Conservation (phyloP, 2,797 vertebrate genomes). For the Potorous gilbertii region DNA sequence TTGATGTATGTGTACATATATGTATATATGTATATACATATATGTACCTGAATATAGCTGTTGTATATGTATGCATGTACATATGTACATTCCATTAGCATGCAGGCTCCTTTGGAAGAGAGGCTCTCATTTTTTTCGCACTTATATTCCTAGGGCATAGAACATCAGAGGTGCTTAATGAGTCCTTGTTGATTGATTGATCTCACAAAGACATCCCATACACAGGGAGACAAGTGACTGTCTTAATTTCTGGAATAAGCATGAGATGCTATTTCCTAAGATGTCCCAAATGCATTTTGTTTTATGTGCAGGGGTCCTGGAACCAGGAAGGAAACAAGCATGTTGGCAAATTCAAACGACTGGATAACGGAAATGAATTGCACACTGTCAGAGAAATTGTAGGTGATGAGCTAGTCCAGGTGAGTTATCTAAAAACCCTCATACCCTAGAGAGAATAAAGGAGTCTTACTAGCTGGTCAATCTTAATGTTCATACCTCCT, state of each 20-base stretch:
- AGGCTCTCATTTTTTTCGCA: not conserved
- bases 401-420: conserved; percentile 92
- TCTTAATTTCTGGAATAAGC: not conserved
- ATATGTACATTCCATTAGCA: not conserved
- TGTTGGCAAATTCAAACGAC: conserved; percentile 89
- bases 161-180: not conserved
- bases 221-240: not conserved
- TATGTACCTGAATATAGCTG: too few relatives aligned
- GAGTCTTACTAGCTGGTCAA: not conserved
- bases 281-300: not conserved
- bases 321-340: conserved; percentile 86
- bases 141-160: not conserved
- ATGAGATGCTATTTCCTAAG: not conserved
- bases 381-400: conserved; percentile 85
- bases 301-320: conserved; percentile 90
- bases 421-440: conserved; percentile 74
- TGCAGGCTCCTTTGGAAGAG: not conserved
- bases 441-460: not conserved
- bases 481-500: not conserved
- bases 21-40: too few relatives aligned
- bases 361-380: conserved; percentile 93
- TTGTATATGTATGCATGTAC: too few relatives aligned
- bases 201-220: not conserved
- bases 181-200: not conserved
- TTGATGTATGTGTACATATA: not conserved